A percentile compares a stretch with the other conserved stretches of the same genome.
Conservation (phyloP, 1,140 invertebrate species). For the Neodiprion fabricii region DNA sequence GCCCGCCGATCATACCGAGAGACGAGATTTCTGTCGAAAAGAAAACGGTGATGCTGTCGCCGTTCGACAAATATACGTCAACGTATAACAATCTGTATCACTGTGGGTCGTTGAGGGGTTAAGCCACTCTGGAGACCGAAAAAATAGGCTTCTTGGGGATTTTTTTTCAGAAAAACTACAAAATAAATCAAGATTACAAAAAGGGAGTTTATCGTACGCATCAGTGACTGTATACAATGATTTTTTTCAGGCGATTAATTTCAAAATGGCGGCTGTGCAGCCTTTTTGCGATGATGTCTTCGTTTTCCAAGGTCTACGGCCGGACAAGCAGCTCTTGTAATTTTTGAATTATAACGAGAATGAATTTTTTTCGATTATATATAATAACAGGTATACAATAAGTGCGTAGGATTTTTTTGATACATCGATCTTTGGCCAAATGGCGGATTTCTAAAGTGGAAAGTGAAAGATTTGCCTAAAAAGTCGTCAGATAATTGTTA, state of each 20-base stretch:
- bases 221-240: not conserved
- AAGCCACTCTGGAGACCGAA: not conserved
- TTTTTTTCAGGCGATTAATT: not conserved
- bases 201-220: not conserved
- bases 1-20: too few species aligned
- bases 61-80: too few species aligned
- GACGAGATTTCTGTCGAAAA: too few species aligned
- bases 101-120: too few species aligned
- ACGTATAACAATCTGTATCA: too few species aligned
- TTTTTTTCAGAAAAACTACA: not conserved
- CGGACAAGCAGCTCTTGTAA: not conserved
- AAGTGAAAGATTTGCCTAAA: not conserved
- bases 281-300: not conserved
- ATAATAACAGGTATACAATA: not conserved
- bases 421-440: too few species aligned
- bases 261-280: constrained; percentile 6
- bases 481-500: not conserved
- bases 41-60: too few species aligned
- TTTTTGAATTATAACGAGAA: not conserved
- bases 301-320: not conserved
- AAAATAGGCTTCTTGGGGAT: not conserved
- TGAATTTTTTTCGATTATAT: not conserved
- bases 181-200: not conserved
- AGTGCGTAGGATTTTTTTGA: not conserved
- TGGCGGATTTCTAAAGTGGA: too few species aligned